Percentiles rank a stretch among this genome's conserved stretches.
phyloP scores from a whole-genome alignment of 2,113 vertebrate genomes.

The Ceratotherium simum region DNA sequence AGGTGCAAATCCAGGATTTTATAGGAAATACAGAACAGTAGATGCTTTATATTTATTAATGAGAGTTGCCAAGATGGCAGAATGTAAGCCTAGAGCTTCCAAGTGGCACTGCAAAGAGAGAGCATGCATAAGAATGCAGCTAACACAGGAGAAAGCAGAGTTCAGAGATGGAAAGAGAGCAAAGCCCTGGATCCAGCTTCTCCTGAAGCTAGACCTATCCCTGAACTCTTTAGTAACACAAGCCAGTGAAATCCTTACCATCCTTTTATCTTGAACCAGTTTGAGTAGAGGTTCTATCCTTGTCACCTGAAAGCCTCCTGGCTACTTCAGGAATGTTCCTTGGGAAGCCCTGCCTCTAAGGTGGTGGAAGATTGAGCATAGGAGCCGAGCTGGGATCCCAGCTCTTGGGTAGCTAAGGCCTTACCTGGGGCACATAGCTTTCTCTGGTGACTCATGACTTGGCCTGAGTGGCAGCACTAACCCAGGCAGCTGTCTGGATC shows the following conservation, averaged over 20 bases:
- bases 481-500: not conserved
- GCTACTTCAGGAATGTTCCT: not conserved
- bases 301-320: not conserved
- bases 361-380: not conserved
- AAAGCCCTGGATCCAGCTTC: not conserved
- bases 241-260: not conserved
- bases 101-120: not conserved
- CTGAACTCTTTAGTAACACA: not conserved
- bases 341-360: not conserved
- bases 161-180: not conserved
- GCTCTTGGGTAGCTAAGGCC: not conserved
- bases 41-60: not conserved
- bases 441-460: not conserved
- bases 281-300: not conserved
- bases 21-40: too few species aligned
- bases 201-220: not conserved
- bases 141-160: not conserved
- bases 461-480: not conserved
- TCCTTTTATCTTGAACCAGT: not conserved
- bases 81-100: not conserved
- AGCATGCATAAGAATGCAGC: not conserved
- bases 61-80: not conserved
- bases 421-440: not conserved
- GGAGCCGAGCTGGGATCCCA: not conserved
- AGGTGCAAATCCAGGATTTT: not conserved